Conservation (phyloP, 2,113 vertebrate genomes). For the Pomatostomus ruficeps region DNA sequence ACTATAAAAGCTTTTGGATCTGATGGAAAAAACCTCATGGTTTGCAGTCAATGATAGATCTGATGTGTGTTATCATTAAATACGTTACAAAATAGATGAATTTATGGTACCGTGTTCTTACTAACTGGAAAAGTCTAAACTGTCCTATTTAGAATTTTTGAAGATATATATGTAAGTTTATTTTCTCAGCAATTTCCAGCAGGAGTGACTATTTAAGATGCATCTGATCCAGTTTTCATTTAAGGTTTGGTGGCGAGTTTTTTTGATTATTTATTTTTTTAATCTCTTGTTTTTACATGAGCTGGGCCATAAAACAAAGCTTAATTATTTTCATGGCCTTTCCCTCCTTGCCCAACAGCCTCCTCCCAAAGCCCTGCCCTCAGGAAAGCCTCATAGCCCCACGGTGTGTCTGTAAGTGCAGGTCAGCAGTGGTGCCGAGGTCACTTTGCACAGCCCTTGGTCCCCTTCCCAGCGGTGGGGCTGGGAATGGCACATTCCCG, state of each 20-base stretch:
- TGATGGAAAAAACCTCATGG: not conserved
- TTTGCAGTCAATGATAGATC: not conserved
- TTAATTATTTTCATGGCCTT: not conserved
- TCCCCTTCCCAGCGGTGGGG: not conserved
- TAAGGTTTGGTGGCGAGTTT: not conserved
- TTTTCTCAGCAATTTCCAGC: not conserved
- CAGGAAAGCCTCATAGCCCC: rapidly evolving
- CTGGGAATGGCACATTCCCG: not conserved
- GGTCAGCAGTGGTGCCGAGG: rapidly evolving
- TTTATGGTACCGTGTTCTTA: not conserved
- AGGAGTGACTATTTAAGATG: not conserved
- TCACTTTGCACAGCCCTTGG: not conserved
- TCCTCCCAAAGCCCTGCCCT: not conserved
- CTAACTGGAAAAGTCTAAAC: not conserved
- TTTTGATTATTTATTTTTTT: not conserved
- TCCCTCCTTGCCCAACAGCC: not conserved
- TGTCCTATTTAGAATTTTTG: not conserved
- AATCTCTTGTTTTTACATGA: not conserved
- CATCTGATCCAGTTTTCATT: not conserved
- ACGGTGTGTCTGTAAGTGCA: rapidly evolving
- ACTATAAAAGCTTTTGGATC: not conserved
- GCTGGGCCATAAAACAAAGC: not conserved
- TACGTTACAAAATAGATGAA: not conserved
- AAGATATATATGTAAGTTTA: not conserved
- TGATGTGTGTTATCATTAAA: not conserved